Conservation (phyloP, 1,140 invertebrate genomes). For the Doryteuthis pealeii region DNA sequence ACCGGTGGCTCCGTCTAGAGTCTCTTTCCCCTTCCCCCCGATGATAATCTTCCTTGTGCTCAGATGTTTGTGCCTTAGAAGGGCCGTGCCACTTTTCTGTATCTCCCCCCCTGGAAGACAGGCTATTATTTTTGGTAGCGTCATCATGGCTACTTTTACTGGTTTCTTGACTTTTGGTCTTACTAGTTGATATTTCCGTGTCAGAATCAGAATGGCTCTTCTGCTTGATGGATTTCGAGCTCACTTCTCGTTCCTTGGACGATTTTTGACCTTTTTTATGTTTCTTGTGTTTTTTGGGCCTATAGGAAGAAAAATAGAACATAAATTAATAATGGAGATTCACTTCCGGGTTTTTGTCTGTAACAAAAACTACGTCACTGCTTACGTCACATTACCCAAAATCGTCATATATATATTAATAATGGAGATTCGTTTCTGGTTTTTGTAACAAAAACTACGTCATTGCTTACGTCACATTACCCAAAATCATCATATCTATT, state of each 20-base stretch:
- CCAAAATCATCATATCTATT: too few species aligned
- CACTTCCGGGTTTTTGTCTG: too few species aligned
- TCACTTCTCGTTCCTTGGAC: constrained; percentile 18
- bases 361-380: too few species aligned
- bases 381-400: too few species aligned
- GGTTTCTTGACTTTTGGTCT: constrained; percentile 5
- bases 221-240: constrained; percentile 16
- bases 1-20: not conserved
- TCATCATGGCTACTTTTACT: not conserved
- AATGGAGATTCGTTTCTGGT: too few species aligned
- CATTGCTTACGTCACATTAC: too few species aligned
- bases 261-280: constrained; percentile 25
- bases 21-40: not conserved
- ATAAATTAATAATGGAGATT: not conserved
- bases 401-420: too few species aligned
- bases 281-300: constrained; percentile 33
- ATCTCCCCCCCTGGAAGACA: not conserved
- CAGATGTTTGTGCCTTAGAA: not conserved
- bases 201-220: constrained; percentile 2
- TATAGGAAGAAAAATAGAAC: constrained; percentile 16
- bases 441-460: too few species aligned
- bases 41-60: not conserved
- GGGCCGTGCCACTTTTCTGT: not conserved
- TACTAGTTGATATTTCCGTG: not conserved
- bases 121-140: too few species aligned